Conservation (phyloP, 2,888 invertebrate species). For the Melanophora roralis region DNA sequence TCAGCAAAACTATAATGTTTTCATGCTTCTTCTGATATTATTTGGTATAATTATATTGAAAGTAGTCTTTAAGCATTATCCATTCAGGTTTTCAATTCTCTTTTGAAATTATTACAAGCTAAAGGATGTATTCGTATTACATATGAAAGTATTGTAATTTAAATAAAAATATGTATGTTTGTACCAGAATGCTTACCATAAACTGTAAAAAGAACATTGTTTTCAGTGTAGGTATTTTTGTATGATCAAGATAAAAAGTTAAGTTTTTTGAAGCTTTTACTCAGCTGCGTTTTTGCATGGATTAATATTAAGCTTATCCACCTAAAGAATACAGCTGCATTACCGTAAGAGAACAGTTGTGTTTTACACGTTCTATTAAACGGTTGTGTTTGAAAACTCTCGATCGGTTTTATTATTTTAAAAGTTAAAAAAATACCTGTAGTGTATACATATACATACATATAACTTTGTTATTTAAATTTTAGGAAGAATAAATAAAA, state of each 20-base stretch:
- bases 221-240: slow-evolving; percentile 14
- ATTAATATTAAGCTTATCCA: slow-evolving; percentile 50
- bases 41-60: too few species aligned
- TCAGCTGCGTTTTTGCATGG: slow-evolving; percentile 35
- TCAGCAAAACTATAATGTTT: too few species aligned
- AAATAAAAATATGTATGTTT: too few species aligned
- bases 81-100: too few species aligned
- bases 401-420: not conserved
- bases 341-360: slow-evolving; percentile 58
- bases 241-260: slow-evolving; percentile 23
- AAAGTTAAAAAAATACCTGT: slow-evolving; percentile 21
- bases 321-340: slow-evolving; percentile 41
- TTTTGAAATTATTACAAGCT: too few species aligned
- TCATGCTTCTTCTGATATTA: too few species aligned
- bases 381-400: slow-evolving; percentile 24
- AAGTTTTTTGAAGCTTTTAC: slow-evolving; percentile 31
- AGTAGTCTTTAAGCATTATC: too few species aligned
- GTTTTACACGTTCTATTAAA: slow-evolving; percentile 53
- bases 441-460: too few species aligned
- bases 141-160: too few species aligned
- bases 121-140: too few species aligned
- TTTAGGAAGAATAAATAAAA: not conserved
- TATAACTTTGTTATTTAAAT: not conserved
- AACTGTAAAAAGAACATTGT: too few species aligned
- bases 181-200: too few species aligned